These are phyloP conservation scores for Gandaritis pyraliata DNA, from an alignment of 2,888 invertebrate genomes.

Conservation along the genomic window DNA sequence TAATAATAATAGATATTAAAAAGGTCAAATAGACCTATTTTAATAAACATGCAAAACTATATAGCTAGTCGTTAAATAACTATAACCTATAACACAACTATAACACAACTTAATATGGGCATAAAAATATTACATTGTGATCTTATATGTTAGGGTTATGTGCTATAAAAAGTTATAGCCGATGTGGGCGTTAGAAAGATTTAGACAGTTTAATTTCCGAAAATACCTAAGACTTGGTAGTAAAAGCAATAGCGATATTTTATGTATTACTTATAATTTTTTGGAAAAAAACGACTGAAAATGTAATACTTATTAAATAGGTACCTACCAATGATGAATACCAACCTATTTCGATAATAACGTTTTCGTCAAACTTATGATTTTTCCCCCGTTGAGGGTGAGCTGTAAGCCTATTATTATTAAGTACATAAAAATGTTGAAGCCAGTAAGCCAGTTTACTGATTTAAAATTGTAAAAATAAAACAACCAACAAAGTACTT, in stretches of 20 bases:
- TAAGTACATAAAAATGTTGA: no score
- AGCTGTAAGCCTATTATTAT: no score
- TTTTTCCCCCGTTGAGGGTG: no score
- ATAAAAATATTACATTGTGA: constrained; percentile 36
- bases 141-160: constrained; percentile 11
- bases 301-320: no score
- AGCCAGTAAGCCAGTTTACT: no score
- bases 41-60: constrained; percentile 25
- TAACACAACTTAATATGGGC: constrained; percentile 23
- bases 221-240: not conserved
- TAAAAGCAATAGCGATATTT: not conserved
- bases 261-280: not conserved
- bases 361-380: no score
- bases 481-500: no score
- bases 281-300: no score
- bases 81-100: constrained; percentile 8
- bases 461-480: no score
- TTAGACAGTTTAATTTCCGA: not conserved
- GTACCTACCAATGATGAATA: no score
- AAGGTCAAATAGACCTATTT: not conserved
- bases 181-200: constrained; percentile 2
- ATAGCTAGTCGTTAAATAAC: constrained; percentile 28
- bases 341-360: no score
- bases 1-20: no score
- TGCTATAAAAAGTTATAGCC: constrained; percentile 14